Percentiles rank a stretch among this genome's conserved stretches.
Evolutionary conservation across 2,113 vertebrate species (phyloP).

Genomic region (Haemorhous mexicanus): DNA sequence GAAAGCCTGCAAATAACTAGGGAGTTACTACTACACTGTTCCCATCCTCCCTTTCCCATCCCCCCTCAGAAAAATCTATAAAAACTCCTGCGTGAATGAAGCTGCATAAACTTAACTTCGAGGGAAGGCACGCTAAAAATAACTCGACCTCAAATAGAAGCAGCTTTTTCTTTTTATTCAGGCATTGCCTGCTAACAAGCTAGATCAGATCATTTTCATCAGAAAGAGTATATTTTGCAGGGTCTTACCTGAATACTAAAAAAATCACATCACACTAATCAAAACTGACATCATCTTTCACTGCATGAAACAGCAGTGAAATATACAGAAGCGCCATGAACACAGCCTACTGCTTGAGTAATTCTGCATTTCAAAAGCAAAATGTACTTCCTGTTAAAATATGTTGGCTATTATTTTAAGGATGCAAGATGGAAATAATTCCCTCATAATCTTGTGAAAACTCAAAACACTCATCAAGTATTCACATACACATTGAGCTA

Average conservation of each 20-base stretch:
- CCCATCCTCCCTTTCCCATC: neutral
- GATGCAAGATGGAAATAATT: slow-evolving; percentile 4
- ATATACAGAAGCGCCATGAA: neutral
- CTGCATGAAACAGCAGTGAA: neutral
- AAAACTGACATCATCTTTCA: neutral
- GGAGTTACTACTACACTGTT: neutral
- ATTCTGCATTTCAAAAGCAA: neutral
- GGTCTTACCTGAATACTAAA: neutral
- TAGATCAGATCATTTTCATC: neutral
- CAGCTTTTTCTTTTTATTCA: neutral
- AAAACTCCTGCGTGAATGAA: slow-evolving; percentile 2
- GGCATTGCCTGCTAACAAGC: neutral
- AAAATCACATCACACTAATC: neutral
- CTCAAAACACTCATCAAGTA: neutral
- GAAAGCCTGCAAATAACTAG: neutral
- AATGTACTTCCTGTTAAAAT: neutral
- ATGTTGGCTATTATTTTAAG: slow-evolving; percentile 2
- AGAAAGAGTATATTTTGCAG: neutral
- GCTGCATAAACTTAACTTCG: neutral
- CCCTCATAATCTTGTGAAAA: neutral
- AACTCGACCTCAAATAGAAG: neutral
- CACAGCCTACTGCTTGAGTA: neutral
- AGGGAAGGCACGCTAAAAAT: neutral
- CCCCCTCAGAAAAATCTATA: neutral
- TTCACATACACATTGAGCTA: neutral